These are phyloP conservation scores for Ptychochromis oligacanthus DNA, from an alignment of 2,113 vertebrate species.

Conservation along the genomic window DNA sequence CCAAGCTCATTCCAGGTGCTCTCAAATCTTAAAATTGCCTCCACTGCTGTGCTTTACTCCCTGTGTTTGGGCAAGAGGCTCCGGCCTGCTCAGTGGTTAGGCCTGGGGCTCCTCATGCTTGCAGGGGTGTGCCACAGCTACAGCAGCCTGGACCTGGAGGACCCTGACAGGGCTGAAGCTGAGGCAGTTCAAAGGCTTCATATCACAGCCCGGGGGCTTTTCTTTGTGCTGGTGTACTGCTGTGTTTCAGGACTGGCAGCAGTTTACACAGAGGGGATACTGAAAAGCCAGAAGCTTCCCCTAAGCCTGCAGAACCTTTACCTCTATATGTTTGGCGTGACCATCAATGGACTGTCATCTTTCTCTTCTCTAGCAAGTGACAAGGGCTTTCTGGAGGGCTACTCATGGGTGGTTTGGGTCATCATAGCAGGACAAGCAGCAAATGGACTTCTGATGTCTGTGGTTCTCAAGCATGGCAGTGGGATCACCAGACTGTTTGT, in stretches of 20 bases:
- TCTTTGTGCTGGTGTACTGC: conserved; percentile 86
- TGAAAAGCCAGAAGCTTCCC: conserved; percentile 88
- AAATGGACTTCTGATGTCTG: conserved; percentile 92
- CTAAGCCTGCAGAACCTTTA: conserved; percentile 92
- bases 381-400: conserved; percentile 85
- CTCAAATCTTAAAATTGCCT: conserved; percentile 92
- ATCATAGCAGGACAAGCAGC: conserved; percentile 88
- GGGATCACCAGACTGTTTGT: conserved; percentile 94
- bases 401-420: conserved; percentile 82
- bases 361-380: conserved; percentile 59
- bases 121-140: conserved; percentile 86
- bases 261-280: conserved; percentile 88
- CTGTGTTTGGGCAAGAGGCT: conserved; percentile 84
- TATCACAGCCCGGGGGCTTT: conserved; percentile 83
- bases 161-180: neutral
- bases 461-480: conserved; percentile 93
- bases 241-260: conserved; percentile 89
- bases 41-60: conserved; percentile 89
- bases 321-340: conserved; percentile 90
- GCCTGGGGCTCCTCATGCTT: conserved; percentile 83
- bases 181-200: conserved; percentile 67
- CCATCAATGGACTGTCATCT: conserved; percentile 81
- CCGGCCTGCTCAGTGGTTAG: conserved; percentile 79
- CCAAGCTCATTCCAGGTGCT: conserved; percentile 94
- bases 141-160: conserved; percentile 77